Base-by-base conservation (phyloP, 2,888 invertebrate species). In the Lithophane leautieri region DNA sequence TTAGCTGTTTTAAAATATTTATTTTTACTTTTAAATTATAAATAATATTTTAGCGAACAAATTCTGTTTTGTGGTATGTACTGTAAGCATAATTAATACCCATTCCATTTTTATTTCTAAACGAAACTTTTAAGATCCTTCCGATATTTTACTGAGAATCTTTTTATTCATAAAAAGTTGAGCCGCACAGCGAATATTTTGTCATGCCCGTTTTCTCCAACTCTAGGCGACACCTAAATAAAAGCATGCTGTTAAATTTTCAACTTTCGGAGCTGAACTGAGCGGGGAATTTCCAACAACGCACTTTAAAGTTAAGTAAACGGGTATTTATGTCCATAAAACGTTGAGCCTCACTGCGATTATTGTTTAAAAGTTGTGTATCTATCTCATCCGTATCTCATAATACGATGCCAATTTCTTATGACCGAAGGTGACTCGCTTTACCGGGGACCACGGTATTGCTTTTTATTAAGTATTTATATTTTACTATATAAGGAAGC, bases 401-500 rank as follows among this genome's bases (percentile, higher is more conserved):
- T 25, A 60, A 34, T 16, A 76, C 25, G 22, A 58, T 40, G 47
- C 16, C 14, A 2, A 70, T 66, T 50, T 60, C 65, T 79, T 65
- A 70, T 66, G 60, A 56, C 25, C 25, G 25, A n/a, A 58, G n/a
- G 4, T 65, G 73, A 22, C 28, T 79, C 42, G 40, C 47, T 52
- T 66, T 67, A 44, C 54, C 44, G 28, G 28, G 22, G 52, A 34
- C 28, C 14, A 67, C 16, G 54, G 72, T 70, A 66, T 82, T 79
- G 82, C 81, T 83, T 79, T 62, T 60, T 79, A 81, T 80, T 86
- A 85, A 81, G 76, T 87, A 87, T 87, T 87, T 87, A 87, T 87
- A 61, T 79, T 82, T 76, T 73, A 67, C 16, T 63, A 12, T 67
- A 3, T 85, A 78, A 65, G 76, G 54, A 61, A 56, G 61, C 76